phyloP scores from a whole-genome alignment of 2,888 invertebrate genomes.

The Ganaspis brasiliensis region DNA sequence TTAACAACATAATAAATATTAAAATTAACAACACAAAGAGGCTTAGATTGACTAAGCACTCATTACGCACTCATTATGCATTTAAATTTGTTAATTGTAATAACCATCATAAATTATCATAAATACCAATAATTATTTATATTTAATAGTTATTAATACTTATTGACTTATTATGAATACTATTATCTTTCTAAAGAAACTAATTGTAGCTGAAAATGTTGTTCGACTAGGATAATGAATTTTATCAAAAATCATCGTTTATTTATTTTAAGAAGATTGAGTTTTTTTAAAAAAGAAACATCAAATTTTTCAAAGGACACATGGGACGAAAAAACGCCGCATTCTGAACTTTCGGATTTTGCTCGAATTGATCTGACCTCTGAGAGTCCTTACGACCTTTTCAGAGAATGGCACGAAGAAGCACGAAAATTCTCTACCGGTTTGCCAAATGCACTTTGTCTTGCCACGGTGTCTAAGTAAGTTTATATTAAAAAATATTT shows the following conservation, averaged over 20 bases:
- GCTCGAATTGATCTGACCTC: slow-evolving; percentile 76
- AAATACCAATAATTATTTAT: too few relatives aligned
- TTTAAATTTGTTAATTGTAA: too few relatives aligned
- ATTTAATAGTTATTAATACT: too few relatives aligned
- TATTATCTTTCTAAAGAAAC: too few relatives aligned
- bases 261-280: background rate
- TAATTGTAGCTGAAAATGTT: too few relatives aligned
- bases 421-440: slow-evolving; percentile 66
- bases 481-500: slow-evolving; percentile 51
- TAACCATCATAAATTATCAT: too few relatives aligned
- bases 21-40: too few relatives aligned
- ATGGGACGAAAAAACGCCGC: slow-evolving; percentile 5
- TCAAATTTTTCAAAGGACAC: slow-evolving; percentile 18
- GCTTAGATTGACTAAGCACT: too few relatives aligned
- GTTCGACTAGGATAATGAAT: too few relatives aligned
- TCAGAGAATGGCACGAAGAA: slow-evolving; percentile 80
- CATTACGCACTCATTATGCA: too few relatives aligned
- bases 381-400: slow-evolving; percentile 80
- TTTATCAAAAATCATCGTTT: background rate
- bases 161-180: too few relatives aligned
- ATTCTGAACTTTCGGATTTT: slow-evolving; percentile 71
- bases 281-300: background rate
- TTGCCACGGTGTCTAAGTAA: slow-evolving; percentile 80
- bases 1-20: too few relatives aligned
- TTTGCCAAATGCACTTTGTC: slow-evolving; percentile 74